Base-by-base conservation (phyloP, 2,113 vertebrate genomes). In the Monopterus albus region DNA sequence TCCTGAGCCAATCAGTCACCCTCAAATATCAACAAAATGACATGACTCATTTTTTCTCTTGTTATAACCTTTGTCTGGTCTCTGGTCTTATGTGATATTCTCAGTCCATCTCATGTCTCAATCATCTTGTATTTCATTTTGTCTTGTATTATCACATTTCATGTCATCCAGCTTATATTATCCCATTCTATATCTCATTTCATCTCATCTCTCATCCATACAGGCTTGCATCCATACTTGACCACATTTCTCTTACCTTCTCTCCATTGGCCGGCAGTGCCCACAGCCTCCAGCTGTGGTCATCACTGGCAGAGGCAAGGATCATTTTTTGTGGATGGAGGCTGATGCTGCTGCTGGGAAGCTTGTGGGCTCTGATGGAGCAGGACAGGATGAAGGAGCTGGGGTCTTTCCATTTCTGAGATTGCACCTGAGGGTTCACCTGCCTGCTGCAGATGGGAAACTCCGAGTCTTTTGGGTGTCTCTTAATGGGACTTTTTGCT, bases 271-370 rank as follows among this genome's bases (percentile, higher is more conserved):
- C 31, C 1, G 69, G 74, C 47, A 85, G 77, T 9, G 10, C 36
- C 87, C 87, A 88, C 64, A 88, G 62, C 45, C 47, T 74, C 87
- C 87, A 88, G 46, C 25, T 83, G 42, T 8, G 20, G 67, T 88
- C 87, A 0, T 83, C 82, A 2, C 82, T 85, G 71, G 74, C 64
- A 0, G 84, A 69, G 20, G 74, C 74, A 0, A 88, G 70, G 51
- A 84, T 52, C 9, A 0, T 25, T 18, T 64, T 46, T 1, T 1
- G 20, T 4, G 84, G 84, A 14, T 86, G 87, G 2, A 83, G 78
- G 14, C 56, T 40, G 6, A 88, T 38, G 74, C 79, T 63, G 71
- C 79, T 85, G 57, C 86, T 61, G 7, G 84, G 84, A 5, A 69
- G 68, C 6, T 40, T 0, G 31, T 88, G 84, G 4, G 77, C 87